Base-by-base conservation (phyloP, 2,888 invertebrate genomes). In the Drosophila kambysellisi region DNA sequence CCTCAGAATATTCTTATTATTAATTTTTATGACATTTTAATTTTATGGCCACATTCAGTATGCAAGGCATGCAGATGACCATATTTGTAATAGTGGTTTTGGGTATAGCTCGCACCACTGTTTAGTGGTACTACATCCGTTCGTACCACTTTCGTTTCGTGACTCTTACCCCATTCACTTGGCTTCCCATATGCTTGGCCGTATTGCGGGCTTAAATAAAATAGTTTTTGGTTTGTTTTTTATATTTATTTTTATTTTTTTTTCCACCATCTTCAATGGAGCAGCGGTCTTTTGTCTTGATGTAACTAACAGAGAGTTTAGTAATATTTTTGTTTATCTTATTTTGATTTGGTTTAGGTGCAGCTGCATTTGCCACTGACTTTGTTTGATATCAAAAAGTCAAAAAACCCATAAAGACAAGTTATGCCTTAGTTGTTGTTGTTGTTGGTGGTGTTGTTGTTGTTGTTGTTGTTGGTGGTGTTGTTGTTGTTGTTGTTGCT, bases 101-200 rank as follows among this genome's bases (percentile, higher is more conserved):
- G 58, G 71, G 11, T 35, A 35, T 76, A 56, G 67, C 69, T 65
- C 46, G 66, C 29, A 25, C 81, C 83, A 89, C 89, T 58, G 89
- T 89, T 70, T 37, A 25, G 54, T 29, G 12, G 57, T 67, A 54
- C 76, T 37, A 89, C 87, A 83, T 84, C 88, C 89, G 84, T 75
- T 89, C 85, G 88, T 89, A 71, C 89, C 89, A 84, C 88, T 89
- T 84, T 83, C 88, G 65, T 71, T 74, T 73, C 64, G 63, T 63
- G 54, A 63, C 82, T 74, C 81, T 70, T 74, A 57, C 54, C 63
- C 68, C 70, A 61, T 73, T 76, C 71, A 52, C 67, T 63, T 68
- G 65, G 56, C 64, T 74, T 79, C 71, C 76, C 80, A 61, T 67
- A 57, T 56, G 46, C 50, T 51, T n/a, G 12, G 25, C 54, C 20